Base-by-base conservation (phyloP, 2,113 vertebrate genomes). In the Rostratula benghalensis region DNA sequence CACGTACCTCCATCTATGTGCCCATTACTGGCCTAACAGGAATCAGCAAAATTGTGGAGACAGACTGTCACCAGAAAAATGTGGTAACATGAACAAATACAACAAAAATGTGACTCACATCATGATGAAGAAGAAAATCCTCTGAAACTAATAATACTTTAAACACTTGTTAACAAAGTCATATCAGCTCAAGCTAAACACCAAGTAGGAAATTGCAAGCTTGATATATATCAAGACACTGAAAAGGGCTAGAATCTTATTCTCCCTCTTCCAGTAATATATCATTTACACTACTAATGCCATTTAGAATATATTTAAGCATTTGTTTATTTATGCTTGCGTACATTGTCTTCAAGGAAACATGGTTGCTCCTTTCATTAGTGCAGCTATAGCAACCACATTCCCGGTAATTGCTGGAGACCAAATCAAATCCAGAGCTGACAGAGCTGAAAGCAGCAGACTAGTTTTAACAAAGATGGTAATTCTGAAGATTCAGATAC, bases 351-450 rank as follows among this genome's bases (percentile, higher is more conserved):
- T 94, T 93, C 68, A 78, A 87, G 79, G 68, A 93, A 95, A 51
- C 33, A 17, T 24, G 48, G 33, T 78, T 96, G 56, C 43, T 86
- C 75, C 46, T 93, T 88, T 94, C 59, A 90, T 93, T 87, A 88
- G 50, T 43, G 88, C 92, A 90, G 71, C 64, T 91, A 48, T 90
- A 92, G 88, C 88, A 96, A 94, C 76, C 33, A 86, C 61, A 63
- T 67, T 67, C 68, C 65, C 41, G 30, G 25, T 64, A 83, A 90
- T 90, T 83, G 65, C 76, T 81, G 73, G 30, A 74, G 30, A 86
- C 48, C 68, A 91, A 92, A 92, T 77, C 63, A 77, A 92, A 82
- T 30, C 45, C 83, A 73, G 82, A 74, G 54, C 74, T 75, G 65
- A 63, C 41, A 92, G 65, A 77, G 45, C 50, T 46, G 76, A 83